Evolutionary conservation across 2,888 invertebrate species (phyloP), one percentile per base, ranked within the genome.

Genomic region (Chymomyza caudatula): DNA sequence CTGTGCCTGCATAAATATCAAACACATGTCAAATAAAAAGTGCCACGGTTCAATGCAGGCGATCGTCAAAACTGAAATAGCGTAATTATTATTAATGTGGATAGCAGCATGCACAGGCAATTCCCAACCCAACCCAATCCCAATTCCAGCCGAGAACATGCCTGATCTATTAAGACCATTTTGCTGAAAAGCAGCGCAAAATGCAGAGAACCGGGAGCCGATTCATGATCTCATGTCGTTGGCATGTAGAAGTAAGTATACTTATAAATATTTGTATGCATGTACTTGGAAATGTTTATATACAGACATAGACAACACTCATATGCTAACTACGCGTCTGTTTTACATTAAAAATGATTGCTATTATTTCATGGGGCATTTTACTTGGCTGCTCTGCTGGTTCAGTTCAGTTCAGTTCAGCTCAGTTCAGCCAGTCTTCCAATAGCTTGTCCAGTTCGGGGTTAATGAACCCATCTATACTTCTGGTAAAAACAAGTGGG

Each of bases 1-100:
- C 51, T 5, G 15, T n/a, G 74, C 77, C 77, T 71, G 77, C 77
- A 73, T 77, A 71, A 71, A 69, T 77, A 20, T 77, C 77, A 77
- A 77, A 77, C 77, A 77, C 69, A 77, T 75, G 77, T 73, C 77
- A 75, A 75, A 69, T 65, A 53, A 20, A 17, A 51, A 20, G n/a
- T 15, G 53, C 25, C 3, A 6, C 17, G 15, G 47, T 47, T 17
- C 17, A 47, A 19, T 15, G 15, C 17, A 47, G 47, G 47, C 25
- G 53, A 53, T 25, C 57, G 65, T 56, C 68, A 74, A 59, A 37
- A 37, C 29, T 37, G 1, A 0, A 37, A 19, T 71, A 65, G 72
- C 65, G 72, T 76, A 73, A 78, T 78, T 76, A 76, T 76, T 78
- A 78, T 78, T 78, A 76, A 78, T 78, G 74, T 68, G 29, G 29